Conservation (phyloP, 92 coral and sea anemone species). For the Epizoanthus ramosus region DNA sequence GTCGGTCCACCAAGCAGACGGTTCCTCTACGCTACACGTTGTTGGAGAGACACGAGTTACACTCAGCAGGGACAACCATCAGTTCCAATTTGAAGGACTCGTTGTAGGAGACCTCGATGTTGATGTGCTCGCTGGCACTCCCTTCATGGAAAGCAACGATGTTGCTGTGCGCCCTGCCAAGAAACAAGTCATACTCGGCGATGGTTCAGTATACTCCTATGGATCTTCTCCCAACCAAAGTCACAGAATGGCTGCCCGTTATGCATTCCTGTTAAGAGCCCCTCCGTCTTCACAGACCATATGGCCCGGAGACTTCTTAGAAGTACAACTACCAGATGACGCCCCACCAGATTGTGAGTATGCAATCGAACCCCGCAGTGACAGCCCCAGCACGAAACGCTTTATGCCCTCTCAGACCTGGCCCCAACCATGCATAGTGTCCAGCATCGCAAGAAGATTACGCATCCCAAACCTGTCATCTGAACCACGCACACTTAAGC, state of each 20-base stretch:
- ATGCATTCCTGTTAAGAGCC: constrained; percentile 20
- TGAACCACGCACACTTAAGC: constrained; percentile 51
- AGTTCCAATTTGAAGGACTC: constrained; percentile 39
- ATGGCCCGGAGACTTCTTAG: constrained; percentile 72
- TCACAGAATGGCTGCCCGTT: background rate
- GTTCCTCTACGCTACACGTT: constrained; percentile 56
- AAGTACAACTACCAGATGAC: constrained; percentile 60
- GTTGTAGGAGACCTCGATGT: constrained; percentile 44
- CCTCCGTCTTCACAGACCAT: constrained; percentile 26
- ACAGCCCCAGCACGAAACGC: constrained; percentile 45
- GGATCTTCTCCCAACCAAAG: constrained; percentile 2
- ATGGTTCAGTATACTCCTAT: background rate
- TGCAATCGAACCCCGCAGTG: constrained; percentile 62
- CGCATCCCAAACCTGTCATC: constrained; percentile 65
- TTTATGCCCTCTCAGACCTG: constrained; percentile 35
- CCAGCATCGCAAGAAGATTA: constrained; percentile 50
- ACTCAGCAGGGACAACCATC: constrained; percentile 40
- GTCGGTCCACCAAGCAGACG: constrained; percentile 59
- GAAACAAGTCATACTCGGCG: constrained; percentile 18
- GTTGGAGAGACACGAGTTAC: constrained; percentile 44
- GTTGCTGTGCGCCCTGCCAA: constrained; percentile 58
- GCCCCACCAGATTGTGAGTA: constrained; percentile 55
- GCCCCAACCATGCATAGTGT: constrained; percentile 50
- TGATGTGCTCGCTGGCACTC: constrained; percentile 42
- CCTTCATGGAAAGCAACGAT: constrained; percentile 61